Conservation (phyloP, 2,888 invertebrate genomes). For the Nymphalis polychloros region DNA sequence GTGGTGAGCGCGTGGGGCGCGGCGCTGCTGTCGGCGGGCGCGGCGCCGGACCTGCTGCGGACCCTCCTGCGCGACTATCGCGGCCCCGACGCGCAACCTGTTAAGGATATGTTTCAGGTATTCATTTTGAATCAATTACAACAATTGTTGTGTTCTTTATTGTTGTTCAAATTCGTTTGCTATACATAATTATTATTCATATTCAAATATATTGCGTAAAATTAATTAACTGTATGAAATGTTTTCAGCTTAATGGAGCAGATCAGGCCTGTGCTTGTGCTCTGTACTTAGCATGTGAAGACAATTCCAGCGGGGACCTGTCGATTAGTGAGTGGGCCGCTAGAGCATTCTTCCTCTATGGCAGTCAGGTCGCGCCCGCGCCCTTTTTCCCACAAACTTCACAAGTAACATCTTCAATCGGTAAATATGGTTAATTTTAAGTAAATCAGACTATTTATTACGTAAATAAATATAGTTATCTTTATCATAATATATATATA, state of each 20-base stretch:
- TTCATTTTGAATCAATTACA: neutral
- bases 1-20: slow-evolving; percentile 94
- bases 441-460: neutral
- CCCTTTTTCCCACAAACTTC: slow-evolving; percentile 56
- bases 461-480: neutral
- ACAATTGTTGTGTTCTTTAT: too few species aligned
- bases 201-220: neutral
- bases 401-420: slow-evolving; percentile 59
- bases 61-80: slow-evolving; percentile 90
- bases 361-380: slow-evolving; percentile 85
- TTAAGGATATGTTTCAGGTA: slow-evolving; percentile 92
- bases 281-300: slow-evolving; percentile 91
- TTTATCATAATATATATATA: too few species aligned
- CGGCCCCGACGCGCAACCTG: slow-evolving; percentile 92
- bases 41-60: slow-evolving; percentile 93
- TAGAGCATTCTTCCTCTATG: slow-evolving; percentile 95
- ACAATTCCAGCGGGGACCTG: slow-evolving; percentile 60
- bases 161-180: too few species aligned
- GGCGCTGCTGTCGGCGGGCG: slow-evolving; percentile 90
- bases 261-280: slow-evolving; percentile 96
- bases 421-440: slow-evolving; percentile 42
- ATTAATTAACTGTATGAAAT: neutral
- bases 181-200: too few species aligned
- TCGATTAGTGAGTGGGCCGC: slow-evolving; percentile 93
- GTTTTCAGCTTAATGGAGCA: slow-evolving; percentile 83